Percentiles rank a stretch among this genome's conserved stretches.
Conservation (phyloP, 1,140 invertebrate species). For the Platyscapa corneri region DNA sequence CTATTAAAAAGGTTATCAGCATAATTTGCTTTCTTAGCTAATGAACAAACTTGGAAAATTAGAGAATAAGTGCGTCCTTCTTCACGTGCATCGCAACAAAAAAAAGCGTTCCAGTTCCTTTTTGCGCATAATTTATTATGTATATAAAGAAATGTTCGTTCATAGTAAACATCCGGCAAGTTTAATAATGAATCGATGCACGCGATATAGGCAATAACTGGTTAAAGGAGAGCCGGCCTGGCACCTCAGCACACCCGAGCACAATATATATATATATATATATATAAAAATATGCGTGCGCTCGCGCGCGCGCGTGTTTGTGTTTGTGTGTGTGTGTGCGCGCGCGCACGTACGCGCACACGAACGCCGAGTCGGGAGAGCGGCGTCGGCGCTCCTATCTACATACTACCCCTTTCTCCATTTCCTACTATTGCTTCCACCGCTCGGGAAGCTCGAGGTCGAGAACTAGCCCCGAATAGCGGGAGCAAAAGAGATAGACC, state of each 20-base stretch:
- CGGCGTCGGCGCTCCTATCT: neutral
- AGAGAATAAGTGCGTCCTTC: neutral
- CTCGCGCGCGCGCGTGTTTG: neutral
- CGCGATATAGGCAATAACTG: constrained; percentile 41
- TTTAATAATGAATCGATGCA: constrained; percentile 44
- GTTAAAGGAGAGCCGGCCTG: neutral
- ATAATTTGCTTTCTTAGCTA: constrained; percentile 6
- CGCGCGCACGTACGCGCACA: neutral
- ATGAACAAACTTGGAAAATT: constrained; percentile 2
- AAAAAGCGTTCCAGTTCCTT: neutral
- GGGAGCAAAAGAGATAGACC: neutral
- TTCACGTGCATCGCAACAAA: neutral
- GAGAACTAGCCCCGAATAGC: neutral
- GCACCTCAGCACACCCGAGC: neutral
- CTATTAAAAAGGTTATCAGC: neutral
- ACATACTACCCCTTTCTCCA: constrained; percentile 37
- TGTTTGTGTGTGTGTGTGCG: too few relatives aligned
- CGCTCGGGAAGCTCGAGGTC: neutral
- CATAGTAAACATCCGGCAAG: constrained; percentile 22
- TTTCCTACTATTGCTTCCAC: constrained; percentile 17
- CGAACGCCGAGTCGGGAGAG: neutral
- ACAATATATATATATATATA: neutral
- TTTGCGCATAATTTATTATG: neutral
- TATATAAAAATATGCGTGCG: neutral
- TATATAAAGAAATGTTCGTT: neutral